A percentile compares a stretch with the other conserved stretches of the same genome.
phyloP scores from a whole-genome alignment of 1,140 invertebrate species.

The Heliconius himera region DNA sequence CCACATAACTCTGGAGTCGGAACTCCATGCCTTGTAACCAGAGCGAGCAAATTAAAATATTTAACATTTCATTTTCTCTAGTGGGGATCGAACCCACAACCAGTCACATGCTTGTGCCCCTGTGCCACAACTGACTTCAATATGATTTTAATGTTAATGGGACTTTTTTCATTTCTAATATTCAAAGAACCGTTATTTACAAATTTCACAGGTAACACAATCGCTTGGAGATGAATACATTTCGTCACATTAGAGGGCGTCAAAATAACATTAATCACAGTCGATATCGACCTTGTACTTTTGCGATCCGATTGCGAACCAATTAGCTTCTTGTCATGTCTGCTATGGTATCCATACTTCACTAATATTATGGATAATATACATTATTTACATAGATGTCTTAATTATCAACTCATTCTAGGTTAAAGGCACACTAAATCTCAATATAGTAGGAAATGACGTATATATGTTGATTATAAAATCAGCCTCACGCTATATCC shows the following conservation, averaged over 20 bases:
- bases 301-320: constrained; percentile 22
- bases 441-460: too few species aligned
- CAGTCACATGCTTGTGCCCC: too few species aligned
- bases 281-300: constrained; percentile 33
- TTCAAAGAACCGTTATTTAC: neutral
- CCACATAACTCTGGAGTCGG: too few species aligned
- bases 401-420: neutral
- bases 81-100: too few species aligned
- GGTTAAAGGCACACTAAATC: neutral
- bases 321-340: constrained; percentile 27
- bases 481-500: too few species aligned
- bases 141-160: too few species aligned
- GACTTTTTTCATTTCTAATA: too few species aligned
- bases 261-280: constrained; percentile 36
- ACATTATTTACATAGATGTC: neutral
- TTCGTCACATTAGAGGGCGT: constrained; percentile 12
- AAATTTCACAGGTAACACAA: neutral
- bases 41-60: too few species aligned
- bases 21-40: too few species aligned
- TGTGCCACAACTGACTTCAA: too few species aligned
- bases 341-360: neutral
- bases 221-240: neutral
- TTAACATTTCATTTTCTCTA: too few species aligned
- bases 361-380: neutral
- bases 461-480: too few species aligned